A percentile compares a stretch with the other conserved stretches of the same genome.
These are phyloP conservation scores for Caerostris extrusa DNA, from an alignment of 1,140 invertebrate species.

Conservation along the genomic window DNA sequence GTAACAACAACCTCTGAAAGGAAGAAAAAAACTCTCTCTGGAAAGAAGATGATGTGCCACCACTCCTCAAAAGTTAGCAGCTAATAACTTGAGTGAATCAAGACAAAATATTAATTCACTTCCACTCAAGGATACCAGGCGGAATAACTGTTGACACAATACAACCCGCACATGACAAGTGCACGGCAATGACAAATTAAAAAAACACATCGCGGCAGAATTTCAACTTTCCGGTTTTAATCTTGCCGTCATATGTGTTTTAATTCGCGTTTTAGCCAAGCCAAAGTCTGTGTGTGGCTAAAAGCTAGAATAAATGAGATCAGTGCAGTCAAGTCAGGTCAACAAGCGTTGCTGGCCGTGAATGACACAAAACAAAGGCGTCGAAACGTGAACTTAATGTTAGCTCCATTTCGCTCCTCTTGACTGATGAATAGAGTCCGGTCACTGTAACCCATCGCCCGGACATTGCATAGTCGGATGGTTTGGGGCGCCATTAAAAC, in stretches of 20 bases:
- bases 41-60: too few relatives aligned
- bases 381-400: constrained; percentile 2
- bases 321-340: background rate
- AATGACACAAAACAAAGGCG: constrained; percentile 7
- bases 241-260: background rate
- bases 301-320: too few relatives aligned
- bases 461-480: background rate
- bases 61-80: background rate
- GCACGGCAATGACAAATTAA: background rate
- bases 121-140: background rate
- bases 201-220: background rate
- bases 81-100: background rate
- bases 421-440: constrained; percentile 27
- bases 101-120: background rate
- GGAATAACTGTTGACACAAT: background rate
- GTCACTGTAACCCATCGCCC: background rate
- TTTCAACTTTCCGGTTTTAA: background rate
- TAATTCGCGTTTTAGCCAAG: background rate
- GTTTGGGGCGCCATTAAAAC: constrained; percentile 23
- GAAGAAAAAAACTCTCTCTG: background rate
- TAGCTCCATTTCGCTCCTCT: constrained; percentile 2
- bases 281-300: background rate
- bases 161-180: background rate
- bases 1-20: too few relatives aligned
- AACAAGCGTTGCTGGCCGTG: background rate